These are phyloP conservation scores for Microctenopoma lineatum DNA, from an alignment of 2,797 vertebrate genomes.

Conservation along the genomic window DNA sequence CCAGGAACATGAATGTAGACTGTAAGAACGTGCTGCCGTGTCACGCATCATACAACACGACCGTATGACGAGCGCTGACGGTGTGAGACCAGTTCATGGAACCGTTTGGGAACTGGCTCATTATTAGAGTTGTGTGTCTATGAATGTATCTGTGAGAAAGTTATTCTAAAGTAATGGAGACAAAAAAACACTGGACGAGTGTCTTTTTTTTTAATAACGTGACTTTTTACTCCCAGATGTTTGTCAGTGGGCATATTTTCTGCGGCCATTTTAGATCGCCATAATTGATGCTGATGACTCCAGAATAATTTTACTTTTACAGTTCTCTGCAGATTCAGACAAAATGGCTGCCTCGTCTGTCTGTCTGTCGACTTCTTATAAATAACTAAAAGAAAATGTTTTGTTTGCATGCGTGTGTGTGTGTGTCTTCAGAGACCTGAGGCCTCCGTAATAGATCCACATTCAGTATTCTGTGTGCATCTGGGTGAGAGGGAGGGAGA, in stretches of 20 bases:
- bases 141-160: too few species aligned
- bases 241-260: neutral
- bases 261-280: conserved; percentile 60
- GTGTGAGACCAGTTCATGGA: too few species aligned
- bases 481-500: conserved; percentile 60
- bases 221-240: neutral
- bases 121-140: too few species aligned
- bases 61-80: too few species aligned
- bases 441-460: conserved; percentile 68
- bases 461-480: conserved; percentile 77
- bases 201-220: neutral
- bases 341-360: conserved; percentile 61
- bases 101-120: too few species aligned
- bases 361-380: conserved; percentile 59
- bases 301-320: conserved; percentile 43
- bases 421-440: conserved; percentile 65
- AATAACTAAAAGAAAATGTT: conserved; percentile 68
- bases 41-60: too few species aligned
- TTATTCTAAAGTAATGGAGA: too few species aligned
- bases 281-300: conserved; percentile 39
- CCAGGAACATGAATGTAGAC: too few species aligned
- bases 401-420: conserved; percentile 50
- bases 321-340: conserved; percentile 49
- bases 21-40: too few species aligned
- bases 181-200: too few species aligned